Evolutionary conservation across 2,888 invertebrate genomes (phyloP), one percentile per base, ranked within the genome.

Genomic region (Leptothorax acervorum): DNA sequence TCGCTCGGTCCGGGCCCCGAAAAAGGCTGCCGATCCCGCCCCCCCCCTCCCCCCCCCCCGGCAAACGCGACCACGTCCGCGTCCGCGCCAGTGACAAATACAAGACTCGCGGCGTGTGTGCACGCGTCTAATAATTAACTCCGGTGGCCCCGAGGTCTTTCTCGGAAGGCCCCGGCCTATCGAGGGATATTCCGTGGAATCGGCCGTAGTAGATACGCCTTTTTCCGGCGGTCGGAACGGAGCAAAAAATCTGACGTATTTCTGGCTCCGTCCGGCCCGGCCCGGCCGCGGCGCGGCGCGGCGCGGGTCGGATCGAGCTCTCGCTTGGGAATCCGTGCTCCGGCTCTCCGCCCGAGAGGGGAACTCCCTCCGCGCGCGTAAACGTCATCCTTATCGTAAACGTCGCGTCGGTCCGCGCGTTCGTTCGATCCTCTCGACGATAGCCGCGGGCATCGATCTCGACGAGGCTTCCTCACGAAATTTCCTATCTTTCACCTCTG

Each of bases 51-150:
- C 23, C 0, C 23, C 23, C 23, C 23, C 23, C 55, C 73, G 51
- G 31, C 84, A 5, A 53, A 45, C 63, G 76, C 84, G 70, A 51
- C 53, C 51, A 39, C 42, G n/a, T 31, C 42, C 48, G 63, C 15
- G 42, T 51, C 18, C 63, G n/a, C n/a, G 88, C 90, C 90, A 91
- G 92, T 91, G 92, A 92, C 92, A 92, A 93, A 92, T 92, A 92
- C 92, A 90, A 88, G 88, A 90, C 89, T 89, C 86, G 89, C 82
- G 82, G 66, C 91, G 91, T 48, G 78, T 92, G 91, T 35, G 45
- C 85, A 87, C 89, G 89, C 89, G 75, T 89, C 90, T 92, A 92
- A 87, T 86, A 86, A 93, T 93, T 92, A 92, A 93, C 87, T 88
- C 89, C 42, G 66, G 35, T 42, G 66, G 71, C 79, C 89, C 90